Percentiles rank a stretch among this genome's conserved stretches.
phyloP scores from a whole-genome alignment of 2,888 invertebrate species.

The Leptopilina drosophilae region DNA sequence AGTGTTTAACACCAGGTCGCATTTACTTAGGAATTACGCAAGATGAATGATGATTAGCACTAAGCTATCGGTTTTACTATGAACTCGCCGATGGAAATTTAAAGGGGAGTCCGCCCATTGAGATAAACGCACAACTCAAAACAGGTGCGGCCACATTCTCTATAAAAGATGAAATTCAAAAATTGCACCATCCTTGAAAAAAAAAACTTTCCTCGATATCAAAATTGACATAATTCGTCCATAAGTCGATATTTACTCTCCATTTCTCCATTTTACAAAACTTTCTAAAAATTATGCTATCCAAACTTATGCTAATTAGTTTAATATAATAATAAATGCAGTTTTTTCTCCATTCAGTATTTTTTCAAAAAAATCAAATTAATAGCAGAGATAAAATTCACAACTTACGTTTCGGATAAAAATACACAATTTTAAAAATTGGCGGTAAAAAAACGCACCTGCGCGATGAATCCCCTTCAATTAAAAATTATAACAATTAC shows the following conservation, averaged over 20 bases:
- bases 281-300: not conserved
- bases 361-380: too few species aligned
- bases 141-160: constrained; percentile 33
- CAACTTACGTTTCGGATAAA: too few species aligned
- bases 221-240: not conserved
- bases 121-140: constrained; percentile 32
- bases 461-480: not conserved
- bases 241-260: not conserved
- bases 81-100: constrained; percentile 43
- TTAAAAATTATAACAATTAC: too few species aligned
- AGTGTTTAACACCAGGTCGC: constrained; percentile 25
- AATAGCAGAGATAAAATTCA: too few species aligned
- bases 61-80: constrained; percentile 19
- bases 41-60: constrained; percentile 54
- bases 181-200: constrained; percentile 9
- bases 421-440: not conserved
- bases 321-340: too few species aligned
- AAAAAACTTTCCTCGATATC: constrained; percentile 21
- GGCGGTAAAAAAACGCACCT: not conserved
- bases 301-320: too few species aligned
- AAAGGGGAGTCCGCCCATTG: constrained; percentile 42
- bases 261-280: not conserved
- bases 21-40: constrained; percentile 59
- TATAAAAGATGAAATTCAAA: constrained; percentile 9
- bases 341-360: too few species aligned